phyloP scores from a whole-genome alignment of 1,140 invertebrate species.

The Leptopilina boulardi region DNA sequence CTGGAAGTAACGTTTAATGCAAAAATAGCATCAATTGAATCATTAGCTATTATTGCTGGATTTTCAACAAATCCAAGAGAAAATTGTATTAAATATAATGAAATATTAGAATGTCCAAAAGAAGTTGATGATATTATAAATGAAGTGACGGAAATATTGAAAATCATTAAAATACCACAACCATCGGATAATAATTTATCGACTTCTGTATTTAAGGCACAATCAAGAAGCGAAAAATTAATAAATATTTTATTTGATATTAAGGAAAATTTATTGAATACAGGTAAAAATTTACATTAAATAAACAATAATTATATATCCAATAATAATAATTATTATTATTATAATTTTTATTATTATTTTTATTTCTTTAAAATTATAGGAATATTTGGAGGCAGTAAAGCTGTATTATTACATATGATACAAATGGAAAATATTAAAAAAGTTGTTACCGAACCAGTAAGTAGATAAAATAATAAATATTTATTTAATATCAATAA shows the following conservation, averaged over 20 bases:
- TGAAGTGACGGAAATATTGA: slow-evolving; percentile 38
- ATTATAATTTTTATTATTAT: slow-evolving; percentile 35
- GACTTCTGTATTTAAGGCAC: slow-evolving; percentile 55
- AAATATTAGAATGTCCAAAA: not conserved
- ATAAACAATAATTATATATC: too few relatives aligned
- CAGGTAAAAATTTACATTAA: too few relatives aligned
- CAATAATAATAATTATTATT: not conserved
- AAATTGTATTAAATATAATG: slow-evolving; percentile 60
- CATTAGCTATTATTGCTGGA: slow-evolving; percentile 79
- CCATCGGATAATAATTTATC: slow-evolving; percentile 41
- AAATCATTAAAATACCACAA: slow-evolving; percentile 30
- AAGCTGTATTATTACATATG: slow-evolving; percentile 77
- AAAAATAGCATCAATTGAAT: slow-evolving; percentile 83
- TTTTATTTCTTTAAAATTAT: too few relatives aligned
- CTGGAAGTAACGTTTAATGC: slow-evolving; percentile 86
- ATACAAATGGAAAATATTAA: slow-evolving; percentile 81
- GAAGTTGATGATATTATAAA: slow-evolving; percentile 19
- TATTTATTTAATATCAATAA: not conserved
- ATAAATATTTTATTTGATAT: slow-evolving; percentile 70
- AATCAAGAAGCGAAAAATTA: slow-evolving; percentile 70
- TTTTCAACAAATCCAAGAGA: slow-evolving; percentile 82
- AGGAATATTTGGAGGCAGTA: slow-evolving; percentile 78
- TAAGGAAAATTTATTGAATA: slow-evolving; percentile 72
- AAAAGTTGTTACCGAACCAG: slow-evolving; percentile 70
- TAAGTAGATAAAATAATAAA: slow-evolving; percentile 40